Evolutionary conservation across 1,140 invertebrate species (phyloP).

Genomic region (Ericerus pela): DNA sequence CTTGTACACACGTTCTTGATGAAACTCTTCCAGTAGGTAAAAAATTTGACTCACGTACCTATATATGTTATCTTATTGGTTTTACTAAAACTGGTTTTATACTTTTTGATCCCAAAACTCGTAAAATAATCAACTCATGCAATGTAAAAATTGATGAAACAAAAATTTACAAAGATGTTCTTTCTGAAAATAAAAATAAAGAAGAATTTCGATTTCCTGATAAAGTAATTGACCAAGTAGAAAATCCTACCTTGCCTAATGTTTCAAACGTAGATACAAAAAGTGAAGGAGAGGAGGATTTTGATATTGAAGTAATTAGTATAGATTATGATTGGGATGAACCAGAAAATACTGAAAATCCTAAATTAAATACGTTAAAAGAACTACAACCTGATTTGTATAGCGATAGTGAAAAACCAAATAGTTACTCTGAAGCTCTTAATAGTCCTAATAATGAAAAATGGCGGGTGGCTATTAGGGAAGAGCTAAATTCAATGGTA

Average conservation of each 20-base stretch:
- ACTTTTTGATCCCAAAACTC: not conserved
- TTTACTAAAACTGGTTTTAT: not conserved
- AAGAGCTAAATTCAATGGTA: constrained; percentile 20
- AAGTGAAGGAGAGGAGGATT: too few species aligned
- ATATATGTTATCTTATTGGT: not conserved
- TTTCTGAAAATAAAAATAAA: too few species aligned
- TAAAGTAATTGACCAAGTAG: too few species aligned
- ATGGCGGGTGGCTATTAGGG: constrained; percentile 21
- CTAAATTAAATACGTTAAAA: not conserved
- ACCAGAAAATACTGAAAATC: not conserved
- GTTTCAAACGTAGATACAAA: too few species aligned
- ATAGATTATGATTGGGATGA: not conserved
- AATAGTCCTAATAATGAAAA: not conserved
- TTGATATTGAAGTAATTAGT: too few species aligned
- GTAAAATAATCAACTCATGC: not conserved
- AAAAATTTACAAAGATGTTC: not conserved
- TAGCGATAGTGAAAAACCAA: not conserved
- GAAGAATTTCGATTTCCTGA: too few species aligned
- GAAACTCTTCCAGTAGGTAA: not conserved
- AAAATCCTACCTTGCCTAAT: too few species aligned
- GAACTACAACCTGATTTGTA: not conserved
- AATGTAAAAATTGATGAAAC: constrained; percentile 4
- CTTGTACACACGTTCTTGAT: constrained; percentile 18
- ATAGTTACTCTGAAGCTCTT: not conserved
- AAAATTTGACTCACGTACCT: not conserved